These are phyloP conservation scores for Agrotis puta DNA, from an alignment of 2,888 invertebrate species.

Conservation along the genomic window DNA sequence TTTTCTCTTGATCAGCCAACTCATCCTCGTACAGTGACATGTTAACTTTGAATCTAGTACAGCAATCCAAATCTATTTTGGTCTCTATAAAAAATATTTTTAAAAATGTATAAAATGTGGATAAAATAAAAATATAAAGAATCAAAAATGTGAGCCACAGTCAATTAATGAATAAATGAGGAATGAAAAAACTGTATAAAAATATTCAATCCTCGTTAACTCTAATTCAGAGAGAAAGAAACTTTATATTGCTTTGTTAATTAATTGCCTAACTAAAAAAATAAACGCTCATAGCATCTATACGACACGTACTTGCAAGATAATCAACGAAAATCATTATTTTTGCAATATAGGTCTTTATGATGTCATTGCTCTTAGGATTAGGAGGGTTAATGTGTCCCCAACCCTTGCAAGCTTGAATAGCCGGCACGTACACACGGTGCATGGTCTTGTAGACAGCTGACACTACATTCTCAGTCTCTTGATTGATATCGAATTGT, in stretches of 20 bases:
- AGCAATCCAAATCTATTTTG: conserved; percentile 92
- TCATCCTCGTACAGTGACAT: conserved; percentile 90
- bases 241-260: too few relatives aligned
- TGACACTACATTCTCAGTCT: conserved; percentile 86
- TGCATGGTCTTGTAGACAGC: conserved; percentile 81
- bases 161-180: too few relatives aligned
- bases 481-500: conserved; percentile 80
- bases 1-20: conserved; percentile 90
- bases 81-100: conserved; percentile 85
- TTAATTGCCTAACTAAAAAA: too few relatives aligned
- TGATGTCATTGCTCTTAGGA: conserved; percentile 82
- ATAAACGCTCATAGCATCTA: neutral
- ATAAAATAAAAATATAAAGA: conserved; percentile 9
- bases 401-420: conserved; percentile 82
- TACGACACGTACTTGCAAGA: conserved; percentile 81
- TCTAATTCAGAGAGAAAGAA: too few relatives aligned
- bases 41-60: conserved; percentile 92
- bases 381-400: conserved; percentile 88
- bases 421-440: conserved; percentile 79
- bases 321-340: conserved; percentile 86
- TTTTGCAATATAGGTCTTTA: conserved; percentile 82
- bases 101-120: too few relatives aligned
- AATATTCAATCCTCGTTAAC: too few relatives aligned
- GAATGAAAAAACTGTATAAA: too few relatives aligned
- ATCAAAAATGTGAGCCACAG: neutral